Evolutionary conservation across 2,113 vertebrate species (phyloP), one percentile per base, ranked within the genome.

Genomic region (Donacobius atricapilla): DNA sequence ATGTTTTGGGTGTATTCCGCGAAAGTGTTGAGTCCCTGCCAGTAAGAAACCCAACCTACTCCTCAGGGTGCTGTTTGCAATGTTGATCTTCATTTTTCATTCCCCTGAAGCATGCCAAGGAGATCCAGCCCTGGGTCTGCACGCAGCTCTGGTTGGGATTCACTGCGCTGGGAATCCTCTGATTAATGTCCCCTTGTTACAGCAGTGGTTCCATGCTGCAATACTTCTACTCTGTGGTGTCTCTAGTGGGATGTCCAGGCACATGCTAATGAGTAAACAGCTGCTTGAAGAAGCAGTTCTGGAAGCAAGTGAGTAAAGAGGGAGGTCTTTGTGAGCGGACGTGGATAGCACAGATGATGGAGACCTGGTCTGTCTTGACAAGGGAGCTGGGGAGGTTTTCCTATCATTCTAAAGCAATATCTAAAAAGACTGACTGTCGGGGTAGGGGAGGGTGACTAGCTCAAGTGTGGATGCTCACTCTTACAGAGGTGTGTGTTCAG

Each of bases 61-160:
- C 93, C 93, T 94, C 85, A 78, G 90, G 83, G 96, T 89, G 95
- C 72, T 92, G 53, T 96, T 96, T 93, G 83, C 71, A 92, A 12
- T 81, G 71, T 39, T 90, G 79, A 92, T 92, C 88, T 93, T 82
- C 71, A 82, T 92, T 95, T 93, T 93, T 93, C 88, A 81, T 47
- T 93, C 25, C 44, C 28, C 48, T 81, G 53, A 71, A 87, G 51
- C 10, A 2, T 0, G 15, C 75, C 69, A 87, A 87, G 44, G 76
- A 93, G 83, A 78, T 92, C 64, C 86, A 90, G 0, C 51, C 71
- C 79, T 8, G 68, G 64, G 64, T 54, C 76, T 70, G 64, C 76
- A 60, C 1, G 1, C 39, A 65, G 83, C 53, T 53, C 72, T 87
- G n/a, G 44, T 42, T 2, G 24, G 81, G 73, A 65, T 87, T 94